Percentiles rank a stretch among this genome's conserved stretches.
Conservation (phyloP, 2,797 vertebrate genomes). For the Microhierax caerulescens region DNA sequence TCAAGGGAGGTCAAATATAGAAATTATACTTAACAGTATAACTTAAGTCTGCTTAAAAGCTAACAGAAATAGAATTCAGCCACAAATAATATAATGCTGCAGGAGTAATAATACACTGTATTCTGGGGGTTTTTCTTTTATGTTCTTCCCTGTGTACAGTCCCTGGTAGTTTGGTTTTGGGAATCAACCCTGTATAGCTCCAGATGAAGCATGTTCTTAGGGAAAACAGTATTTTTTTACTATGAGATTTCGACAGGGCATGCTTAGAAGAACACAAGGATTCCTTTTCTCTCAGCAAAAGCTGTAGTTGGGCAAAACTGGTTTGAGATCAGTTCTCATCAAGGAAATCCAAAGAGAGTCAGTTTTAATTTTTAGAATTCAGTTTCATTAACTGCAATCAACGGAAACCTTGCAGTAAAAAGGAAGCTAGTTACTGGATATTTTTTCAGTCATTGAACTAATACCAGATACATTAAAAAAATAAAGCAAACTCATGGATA, state of each 20-base stretch:
- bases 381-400: neutral
- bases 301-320: neutral
- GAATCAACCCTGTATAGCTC: neutral
- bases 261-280: neutral
- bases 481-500: neutral
- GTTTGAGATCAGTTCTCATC: neutral
- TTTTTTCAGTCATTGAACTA: neutral
- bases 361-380: neutral
- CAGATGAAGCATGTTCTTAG: neutral
- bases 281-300: neutral
- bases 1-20: conserved; percentile 38
- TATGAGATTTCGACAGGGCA: neutral
- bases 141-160: neutral
- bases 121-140: neutral
- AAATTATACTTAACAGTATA: conserved; percentile 40
- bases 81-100: conserved; percentile 32
- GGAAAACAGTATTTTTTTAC: neutral
- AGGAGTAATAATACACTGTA: conserved; percentile 24
- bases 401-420: neutral
- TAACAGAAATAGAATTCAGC: conserved; percentile 40
- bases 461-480: neutral
- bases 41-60: neutral
- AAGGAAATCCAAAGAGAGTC: neutral
- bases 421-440: neutral
- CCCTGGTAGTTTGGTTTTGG: conserved; percentile 16